phyloP scores from a whole-genome alignment of 2,797 vertebrate genomes.

The Sciurus vulgaris region DNA sequence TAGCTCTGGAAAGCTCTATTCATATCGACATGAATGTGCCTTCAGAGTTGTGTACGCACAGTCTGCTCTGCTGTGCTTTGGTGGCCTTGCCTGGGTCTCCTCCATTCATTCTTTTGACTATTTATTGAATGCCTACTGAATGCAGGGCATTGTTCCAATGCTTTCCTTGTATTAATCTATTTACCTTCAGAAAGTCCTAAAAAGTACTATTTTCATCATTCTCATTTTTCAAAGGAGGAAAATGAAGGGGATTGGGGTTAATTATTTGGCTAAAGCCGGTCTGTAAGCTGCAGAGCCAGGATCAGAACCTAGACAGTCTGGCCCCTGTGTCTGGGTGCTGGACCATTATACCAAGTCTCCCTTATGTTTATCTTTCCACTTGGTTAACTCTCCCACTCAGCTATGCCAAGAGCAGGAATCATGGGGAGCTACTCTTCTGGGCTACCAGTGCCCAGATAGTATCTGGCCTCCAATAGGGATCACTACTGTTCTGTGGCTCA shows the following conservation, averaged over 20 bases:
- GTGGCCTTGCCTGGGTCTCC: not conserved
- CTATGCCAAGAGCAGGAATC: not conserved
- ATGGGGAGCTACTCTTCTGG: not conserved
- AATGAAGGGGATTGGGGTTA: not conserved
- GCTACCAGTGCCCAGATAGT: not conserved
- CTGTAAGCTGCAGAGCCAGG: not conserved
- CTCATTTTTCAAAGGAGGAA: constrained; percentile 12
- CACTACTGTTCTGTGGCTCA: not conserved
- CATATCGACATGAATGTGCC: not conserved
- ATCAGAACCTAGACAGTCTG: not conserved
- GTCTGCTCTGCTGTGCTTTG: not conserved
- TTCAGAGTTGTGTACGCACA: not conserved
- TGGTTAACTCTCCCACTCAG: not conserved
- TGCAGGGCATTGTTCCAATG: not conserved
- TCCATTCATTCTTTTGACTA: constrained; percentile 12
- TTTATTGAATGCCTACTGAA: constrained; percentile 13
- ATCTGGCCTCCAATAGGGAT: not conserved
- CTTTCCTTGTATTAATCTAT: constrained; percentile 15
- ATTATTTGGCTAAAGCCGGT: not conserved
- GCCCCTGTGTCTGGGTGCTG: not conserved
- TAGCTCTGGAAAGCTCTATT: not conserved
- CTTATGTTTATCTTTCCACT: not conserved
- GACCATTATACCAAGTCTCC: not conserved
- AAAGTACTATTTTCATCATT: not conserved
- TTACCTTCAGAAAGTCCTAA: constrained; percentile 8